phyloP scores from a whole-genome alignment of 2,113 vertebrate genomes.

The Thalassarche chlororhynchos region DNA sequence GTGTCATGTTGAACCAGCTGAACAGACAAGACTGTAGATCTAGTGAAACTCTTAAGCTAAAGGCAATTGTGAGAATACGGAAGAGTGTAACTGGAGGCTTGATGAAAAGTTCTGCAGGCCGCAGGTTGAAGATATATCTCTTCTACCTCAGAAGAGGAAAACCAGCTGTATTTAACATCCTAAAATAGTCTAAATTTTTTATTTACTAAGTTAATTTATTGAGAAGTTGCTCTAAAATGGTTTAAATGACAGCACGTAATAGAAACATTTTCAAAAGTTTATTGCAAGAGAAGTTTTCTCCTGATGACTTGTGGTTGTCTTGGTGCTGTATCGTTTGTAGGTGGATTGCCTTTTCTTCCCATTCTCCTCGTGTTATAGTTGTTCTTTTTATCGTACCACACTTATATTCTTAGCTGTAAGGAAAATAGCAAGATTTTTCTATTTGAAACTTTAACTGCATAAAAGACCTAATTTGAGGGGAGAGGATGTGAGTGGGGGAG shows the following conservation, averaged over 20 bases:
- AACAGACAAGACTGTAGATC: too few relatives aligned
- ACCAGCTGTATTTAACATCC: fast-evolving
- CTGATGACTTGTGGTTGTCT: background rate
- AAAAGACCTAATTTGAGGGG: background rate
- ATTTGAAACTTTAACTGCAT: background rate
- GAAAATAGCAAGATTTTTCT: background rate
- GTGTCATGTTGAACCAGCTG: background rate
- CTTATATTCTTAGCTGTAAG: background rate
- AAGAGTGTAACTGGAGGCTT: background rate
- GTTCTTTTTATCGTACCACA: background rate
- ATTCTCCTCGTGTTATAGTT: background rate
- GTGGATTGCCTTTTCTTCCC: background rate
- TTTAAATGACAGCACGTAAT: background rate
- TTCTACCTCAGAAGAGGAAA: background rate
- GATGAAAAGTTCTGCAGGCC: background rate
- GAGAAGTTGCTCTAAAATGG: background rate
- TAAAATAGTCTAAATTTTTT: background rate
- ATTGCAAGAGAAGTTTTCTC: background rate
- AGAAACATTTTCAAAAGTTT: background rate
- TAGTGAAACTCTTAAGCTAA: background rate
- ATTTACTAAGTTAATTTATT: background rate
- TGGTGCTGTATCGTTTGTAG: background rate
- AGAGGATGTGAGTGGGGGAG: background rate
- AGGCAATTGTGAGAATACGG: background rate
- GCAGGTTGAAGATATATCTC: background rate